These are phyloP conservation scores for Zootermopsis nevadensis DNA, from an alignment of 2,888 invertebrate genomes.

Conservation along the genomic window DNA sequence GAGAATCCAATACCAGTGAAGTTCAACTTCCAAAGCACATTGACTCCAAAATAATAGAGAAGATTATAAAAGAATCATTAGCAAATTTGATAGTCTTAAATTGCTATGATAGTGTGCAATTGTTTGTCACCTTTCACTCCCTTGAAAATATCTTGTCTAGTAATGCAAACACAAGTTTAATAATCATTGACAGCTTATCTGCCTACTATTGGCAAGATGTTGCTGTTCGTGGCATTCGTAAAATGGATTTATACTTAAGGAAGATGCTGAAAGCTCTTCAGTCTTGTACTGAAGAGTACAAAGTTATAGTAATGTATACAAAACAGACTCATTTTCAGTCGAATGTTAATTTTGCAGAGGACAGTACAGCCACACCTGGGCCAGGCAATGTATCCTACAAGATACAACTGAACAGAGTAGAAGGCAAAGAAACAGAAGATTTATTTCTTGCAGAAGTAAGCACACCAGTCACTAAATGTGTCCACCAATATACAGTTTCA, in stretches of 20 bases:
- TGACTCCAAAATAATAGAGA: slow-evolving; percentile 53
- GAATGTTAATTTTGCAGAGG: slow-evolving; percentile 52
- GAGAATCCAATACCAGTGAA: background rate
- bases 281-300: slow-evolving; percentile 65
- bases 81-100: slow-evolving; percentile 61
- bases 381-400: slow-evolving; percentile 3
- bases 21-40: background rate
- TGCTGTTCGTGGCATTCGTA: slow-evolving; percentile 58
- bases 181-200: slow-evolving; percentile 66
- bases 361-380: slow-evolving; percentile 10
- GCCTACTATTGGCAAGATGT: slow-evolving; percentile 68
- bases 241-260: slow-evolving; percentile 68
- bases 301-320: slow-evolving; percentile 67
- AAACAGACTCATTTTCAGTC: slow-evolving; percentile 67
- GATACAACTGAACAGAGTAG: slow-evolving; percentile 24
- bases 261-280: slow-evolving; percentile 63
- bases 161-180: slow-evolving; percentile 62
- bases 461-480: background rate
- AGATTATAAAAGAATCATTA: slow-evolving; percentile 58
- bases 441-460: slow-evolving; percentile 43
- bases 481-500: slow-evolving; percentile 27
- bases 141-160: slow-evolving; percentile 62
- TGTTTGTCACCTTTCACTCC: slow-evolving; percentile 59
- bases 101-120: slow-evolving; percentile 62
- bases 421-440: background rate